These are phyloP conservation scores for Cheilosia grossa DNA, from an alignment of 2,888 invertebrate genomes.

Conservation along the genomic window DNA sequence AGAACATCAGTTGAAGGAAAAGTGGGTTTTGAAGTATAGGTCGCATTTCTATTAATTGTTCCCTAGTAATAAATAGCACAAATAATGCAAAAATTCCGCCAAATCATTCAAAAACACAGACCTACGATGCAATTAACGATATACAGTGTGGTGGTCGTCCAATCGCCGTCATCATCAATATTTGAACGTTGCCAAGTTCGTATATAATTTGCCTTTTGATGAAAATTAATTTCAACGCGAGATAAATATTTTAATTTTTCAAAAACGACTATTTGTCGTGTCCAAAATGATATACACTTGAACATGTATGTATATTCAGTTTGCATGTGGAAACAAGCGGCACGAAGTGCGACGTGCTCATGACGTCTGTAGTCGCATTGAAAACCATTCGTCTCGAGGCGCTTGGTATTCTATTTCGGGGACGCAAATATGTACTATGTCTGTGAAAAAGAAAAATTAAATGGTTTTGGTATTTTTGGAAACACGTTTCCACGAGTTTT, in stretches of 20 bases:
- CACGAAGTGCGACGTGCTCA: constrained; percentile 24
- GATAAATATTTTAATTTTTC: constrained; percentile 68
- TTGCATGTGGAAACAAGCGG: constrained; percentile 22
- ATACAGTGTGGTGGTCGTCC: constrained; percentile 37
- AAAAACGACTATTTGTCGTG: constrained; percentile 8
- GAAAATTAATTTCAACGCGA: constrained; percentile 63
- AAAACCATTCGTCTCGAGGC: constrained; percentile 66
- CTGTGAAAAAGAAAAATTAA: constrained; percentile 32
- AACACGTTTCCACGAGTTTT: constrained; percentile 55
- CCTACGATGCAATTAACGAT: constrained; percentile 53
- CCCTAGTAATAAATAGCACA: constrained; percentile 20
- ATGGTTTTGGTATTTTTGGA: constrained; percentile 65
- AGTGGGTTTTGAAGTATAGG: constrained; percentile 7
- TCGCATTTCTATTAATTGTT: constrained; percentile 43
- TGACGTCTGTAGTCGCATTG: constrained; percentile 68
- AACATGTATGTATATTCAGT: neutral
- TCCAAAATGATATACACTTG: constrained; percentile 3
- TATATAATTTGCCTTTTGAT: constrained; percentile 52
- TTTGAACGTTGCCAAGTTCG: constrained; percentile 66
- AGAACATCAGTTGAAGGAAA: neutral
- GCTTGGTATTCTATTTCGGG: constrained; percentile 65
- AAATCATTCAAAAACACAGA: constrained; percentile 29
- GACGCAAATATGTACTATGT: constrained; percentile 24
- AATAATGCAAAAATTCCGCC: constrained; percentile 3
- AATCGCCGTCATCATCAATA: constrained; percentile 38